Percentiles rank a stretch among this genome's conserved stretches.
phyloP scores from a whole-genome alignment of 2,113 vertebrate genomes.

The Zosterops pallidus region DNA sequence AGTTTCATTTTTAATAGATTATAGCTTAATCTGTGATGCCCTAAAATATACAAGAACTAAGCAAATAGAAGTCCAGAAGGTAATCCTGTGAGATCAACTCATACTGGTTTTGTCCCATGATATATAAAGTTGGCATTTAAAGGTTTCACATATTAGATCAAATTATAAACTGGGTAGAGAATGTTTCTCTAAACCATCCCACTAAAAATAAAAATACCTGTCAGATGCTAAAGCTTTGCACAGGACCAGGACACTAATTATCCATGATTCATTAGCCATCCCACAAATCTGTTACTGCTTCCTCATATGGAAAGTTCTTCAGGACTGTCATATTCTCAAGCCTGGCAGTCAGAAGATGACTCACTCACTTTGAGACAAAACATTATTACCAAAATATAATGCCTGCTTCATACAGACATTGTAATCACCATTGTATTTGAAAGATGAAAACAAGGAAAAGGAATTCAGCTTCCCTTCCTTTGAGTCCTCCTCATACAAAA shows the following conservation, averaged over 20 bases:
- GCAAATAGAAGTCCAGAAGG: background rate
- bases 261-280: background rate
- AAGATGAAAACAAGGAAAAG: slow-evolving; percentile 58
- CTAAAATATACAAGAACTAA: background rate
- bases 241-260: background rate
- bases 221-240: background rate
- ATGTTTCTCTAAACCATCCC: background rate
- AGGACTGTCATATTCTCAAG: background rate
- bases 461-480: slow-evolving; percentile 57
- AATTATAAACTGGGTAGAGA: background rate
- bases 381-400: slow-evolving; percentile 8
- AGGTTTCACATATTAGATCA: background rate
- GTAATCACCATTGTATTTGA: slow-evolving; percentile 46
- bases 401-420: background rate
- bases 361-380: slow-evolving; percentile 45
- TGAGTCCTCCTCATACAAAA: slow-evolving; percentile 48
- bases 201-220: background rate
- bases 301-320: slow-evolving; percentile 5
- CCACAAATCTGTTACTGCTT: slow-evolving; percentile 1
- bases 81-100: background rate
- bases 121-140: background rate
- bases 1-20: background rate
- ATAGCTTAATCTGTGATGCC: background rate
- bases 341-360: slow-evolving; percentile 13
- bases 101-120: accelerated